These are phyloP conservation scores for Heteractis magnifica DNA, from an alignment of 92 coral and sea anemone species.

Conservation along the genomic window DNA sequence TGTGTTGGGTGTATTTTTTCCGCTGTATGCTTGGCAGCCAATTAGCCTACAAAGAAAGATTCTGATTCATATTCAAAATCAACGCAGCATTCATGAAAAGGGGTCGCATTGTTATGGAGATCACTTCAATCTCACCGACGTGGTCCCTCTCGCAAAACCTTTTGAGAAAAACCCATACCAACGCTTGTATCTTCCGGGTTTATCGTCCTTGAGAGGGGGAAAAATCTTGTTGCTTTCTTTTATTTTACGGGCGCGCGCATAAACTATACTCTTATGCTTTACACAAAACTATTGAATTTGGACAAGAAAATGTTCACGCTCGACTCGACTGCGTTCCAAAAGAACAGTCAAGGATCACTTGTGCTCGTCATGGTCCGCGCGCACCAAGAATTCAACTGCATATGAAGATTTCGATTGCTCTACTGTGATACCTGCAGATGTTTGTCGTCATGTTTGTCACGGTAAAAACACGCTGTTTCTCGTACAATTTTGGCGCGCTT, in stretches of 20 bases:
- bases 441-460: not conserved
- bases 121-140: constrained; percentile 47
- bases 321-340: constrained; percentile 18
- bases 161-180: constrained; percentile 8
- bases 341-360: constrained; percentile 33
- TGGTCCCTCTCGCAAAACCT: constrained; percentile 5
- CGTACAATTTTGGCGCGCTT: constrained; percentile 2
- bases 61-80: constrained; percentile 61
- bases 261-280: not conserved
- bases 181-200: constrained; percentile 21
- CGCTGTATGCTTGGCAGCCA: constrained; percentile 28
- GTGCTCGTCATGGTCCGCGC: constrained; percentile 27
- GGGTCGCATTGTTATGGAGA: constrained; percentile 67
- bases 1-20: not conserved
- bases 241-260: constrained; percentile 22
- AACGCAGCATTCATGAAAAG: constrained; percentile 60
- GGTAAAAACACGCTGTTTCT: not conserved
- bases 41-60: constrained; percentile 26
- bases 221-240: constrained; percentile 12
- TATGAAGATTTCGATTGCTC: not conserved
- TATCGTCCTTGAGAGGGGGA: not conserved
- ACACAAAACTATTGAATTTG: constrained; percentile 16
- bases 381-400: constrained; percentile 11
- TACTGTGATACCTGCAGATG: not conserved
- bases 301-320: constrained; percentile 34